phyloP scores from a whole-genome alignment of 2,797 vertebrate genomes.

The Odontamblyopus lacepedii region DNA sequence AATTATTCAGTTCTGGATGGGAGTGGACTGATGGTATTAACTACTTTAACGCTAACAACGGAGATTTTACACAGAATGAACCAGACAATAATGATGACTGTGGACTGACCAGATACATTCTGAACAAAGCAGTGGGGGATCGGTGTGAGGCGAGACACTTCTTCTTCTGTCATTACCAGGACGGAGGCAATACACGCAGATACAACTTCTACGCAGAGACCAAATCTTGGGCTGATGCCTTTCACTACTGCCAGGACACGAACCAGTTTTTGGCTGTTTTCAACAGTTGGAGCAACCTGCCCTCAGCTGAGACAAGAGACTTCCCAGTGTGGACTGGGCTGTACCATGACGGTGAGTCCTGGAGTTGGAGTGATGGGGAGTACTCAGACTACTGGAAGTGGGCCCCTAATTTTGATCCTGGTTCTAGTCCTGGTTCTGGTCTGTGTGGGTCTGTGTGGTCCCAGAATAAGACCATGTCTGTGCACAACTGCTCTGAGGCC shows the following conservation, averaged over 20 bases:
- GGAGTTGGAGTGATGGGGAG: slow-evolving; percentile 1
- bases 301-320: neutral
- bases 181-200: neutral
- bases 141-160: neutral
- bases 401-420: neutral
- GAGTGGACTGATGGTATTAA: neutral
- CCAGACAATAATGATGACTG: neutral
- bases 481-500: neutral
- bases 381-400: slow-evolving; percentile 5
- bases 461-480: neutral
- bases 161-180: neutral
- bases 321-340: slow-evolving; percentile 3
- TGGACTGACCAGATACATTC: neutral
- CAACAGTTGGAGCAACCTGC: neutral
- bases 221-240: neutral
- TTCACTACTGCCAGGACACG: neutral
- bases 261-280: neutral
- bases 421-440: slow-evolving; percentile 2
- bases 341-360: slow-evolving; percentile 5
- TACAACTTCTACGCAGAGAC: neutral
- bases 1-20: neutral
- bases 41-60: accelerated
- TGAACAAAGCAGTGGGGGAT: neutral
- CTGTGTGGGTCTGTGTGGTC: slow-evolving; percentile 1
- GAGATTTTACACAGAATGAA: neutral